Percentiles rank a stretch among this genome's conserved stretches.
Evolutionary conservation across 2,888 invertebrate genomes (phyloP).

Genomic region (Drosophila diplacantha): DNA sequence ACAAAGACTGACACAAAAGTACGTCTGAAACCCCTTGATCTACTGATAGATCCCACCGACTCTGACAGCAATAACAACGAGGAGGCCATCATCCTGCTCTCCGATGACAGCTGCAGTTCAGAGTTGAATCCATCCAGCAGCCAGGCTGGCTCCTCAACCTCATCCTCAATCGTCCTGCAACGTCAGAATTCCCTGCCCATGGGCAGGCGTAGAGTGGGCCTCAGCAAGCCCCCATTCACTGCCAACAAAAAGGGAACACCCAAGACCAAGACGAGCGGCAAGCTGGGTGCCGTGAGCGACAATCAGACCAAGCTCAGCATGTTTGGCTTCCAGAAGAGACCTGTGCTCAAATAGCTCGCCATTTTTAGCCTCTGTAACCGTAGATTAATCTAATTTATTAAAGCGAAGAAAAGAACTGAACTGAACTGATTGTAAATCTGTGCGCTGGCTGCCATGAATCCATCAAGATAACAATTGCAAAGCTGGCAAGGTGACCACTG

Average conservation of each 20-base stretch:
- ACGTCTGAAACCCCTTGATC: constrained; percentile 17
- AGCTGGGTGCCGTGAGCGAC: constrained; percentile 27
- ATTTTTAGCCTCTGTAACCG: constrained; percentile 9
- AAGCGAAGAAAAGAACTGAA: constrained; percentile 21
- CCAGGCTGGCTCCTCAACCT: constrained; percentile 8
- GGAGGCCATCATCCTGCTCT: constrained; percentile 43
- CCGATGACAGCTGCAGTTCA: constrained; percentile 46
- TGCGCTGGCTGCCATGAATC: constrained; percentile 19
- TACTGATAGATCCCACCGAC: constrained; percentile 5
- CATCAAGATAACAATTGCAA: constrained; percentile 47
- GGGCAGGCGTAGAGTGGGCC: constrained; percentile 54
- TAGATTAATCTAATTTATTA: constrained; percentile 40
- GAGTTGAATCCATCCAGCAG: constrained; percentile 12
- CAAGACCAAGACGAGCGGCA: constrained; percentile 18
- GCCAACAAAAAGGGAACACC: constrained; percentile 36
- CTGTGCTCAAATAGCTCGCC: constrained; percentile 66
- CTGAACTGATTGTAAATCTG: constrained; percentile 25
- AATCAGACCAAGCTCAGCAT: constrained; percentile 82
- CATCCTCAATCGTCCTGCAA: background rate
- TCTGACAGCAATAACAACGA: constrained; percentile 29
- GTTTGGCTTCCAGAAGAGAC: constrained; percentile 84
- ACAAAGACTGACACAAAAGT: background rate
- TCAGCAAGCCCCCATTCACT: constrained; percentile 51
- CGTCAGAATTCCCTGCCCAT: constrained; percentile 28
- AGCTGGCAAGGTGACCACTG: constrained; percentile 48